Evolutionary conservation across 2,797 vertebrate genomes (phyloP).

Genomic region (Poecile montanus): DNA sequence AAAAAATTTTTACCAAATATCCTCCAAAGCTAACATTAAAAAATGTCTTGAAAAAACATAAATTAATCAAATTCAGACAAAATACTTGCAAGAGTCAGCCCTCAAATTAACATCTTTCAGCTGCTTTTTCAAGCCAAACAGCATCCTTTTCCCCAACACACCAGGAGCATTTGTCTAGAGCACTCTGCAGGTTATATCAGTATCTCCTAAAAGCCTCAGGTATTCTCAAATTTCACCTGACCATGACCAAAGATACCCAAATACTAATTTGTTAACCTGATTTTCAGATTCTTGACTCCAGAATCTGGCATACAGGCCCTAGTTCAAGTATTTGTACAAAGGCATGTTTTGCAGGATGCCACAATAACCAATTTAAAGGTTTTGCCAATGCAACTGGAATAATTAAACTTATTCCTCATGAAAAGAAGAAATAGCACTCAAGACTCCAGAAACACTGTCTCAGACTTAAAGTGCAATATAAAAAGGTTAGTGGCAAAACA

Average conservation of each 20-base stretch:
- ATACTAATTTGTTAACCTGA: not conserved
- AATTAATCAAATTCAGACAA: not conserved
- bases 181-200: rapidly evolving
- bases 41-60: not conserved
- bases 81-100: not conserved
- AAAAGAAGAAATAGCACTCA: not conserved
- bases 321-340: not conserved
- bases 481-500: not conserved
- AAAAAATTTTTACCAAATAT: not conserved
- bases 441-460: not conserved
- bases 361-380: not conserved
- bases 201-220: not conserved
- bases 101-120: not conserved
- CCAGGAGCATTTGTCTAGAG: not conserved
- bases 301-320: not conserved
- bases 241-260: not conserved
- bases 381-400: not conserved
- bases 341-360: not conserved
- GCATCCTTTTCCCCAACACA: no score
- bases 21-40: not conserved
- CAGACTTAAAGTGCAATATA: not conserved
- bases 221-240: not conserved
- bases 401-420: not conserved
- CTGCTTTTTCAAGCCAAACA: not conserved
- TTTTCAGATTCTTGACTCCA: not conserved